Conservation (phyloP, 2,888 invertebrate genomes). For the Tetheella fluctuosa region DNA sequence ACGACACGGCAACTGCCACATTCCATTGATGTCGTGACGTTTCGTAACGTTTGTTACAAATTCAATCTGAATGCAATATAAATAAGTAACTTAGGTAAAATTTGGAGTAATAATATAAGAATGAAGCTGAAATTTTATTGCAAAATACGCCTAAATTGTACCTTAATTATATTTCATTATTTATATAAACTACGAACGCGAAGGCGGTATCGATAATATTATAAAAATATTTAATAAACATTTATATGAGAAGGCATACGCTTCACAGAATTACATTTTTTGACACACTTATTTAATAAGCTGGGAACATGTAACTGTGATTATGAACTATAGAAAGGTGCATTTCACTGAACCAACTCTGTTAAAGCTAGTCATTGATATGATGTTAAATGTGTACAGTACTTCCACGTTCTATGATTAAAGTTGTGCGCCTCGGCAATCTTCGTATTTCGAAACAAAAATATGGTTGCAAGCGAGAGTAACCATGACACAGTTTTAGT, state of each 20-base stretch:
- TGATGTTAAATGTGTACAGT: slow-evolving; percentile 34
- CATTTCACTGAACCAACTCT: slow-evolving; percentile 52
- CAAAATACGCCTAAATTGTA: background rate
- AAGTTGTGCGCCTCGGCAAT: too few species aligned
- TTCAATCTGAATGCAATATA: slow-evolving; percentile 1
- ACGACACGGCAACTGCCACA: slow-evolving; percentile 47
- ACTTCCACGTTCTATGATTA: too few species aligned
- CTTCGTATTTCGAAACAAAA: too few species aligned
- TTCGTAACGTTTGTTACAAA: slow-evolving; percentile 19
- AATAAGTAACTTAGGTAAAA: background rate
- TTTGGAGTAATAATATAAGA: background rate
- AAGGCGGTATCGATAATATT: background rate
- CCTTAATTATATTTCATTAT: too few species aligned
- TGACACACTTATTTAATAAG: background rate
- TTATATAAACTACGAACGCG: background rate
- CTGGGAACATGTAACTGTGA: slow-evolving; percentile 32
- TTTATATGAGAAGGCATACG: background rate
- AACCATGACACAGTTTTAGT: too few species aligned
- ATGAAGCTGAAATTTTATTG: background rate
- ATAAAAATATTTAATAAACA: background rate
- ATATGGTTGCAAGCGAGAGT: too few species aligned
- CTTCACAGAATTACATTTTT: background rate
- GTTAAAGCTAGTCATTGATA: slow-evolving; percentile 65
- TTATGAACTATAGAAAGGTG: slow-evolving; percentile 36
- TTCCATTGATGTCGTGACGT: slow-evolving; percentile 43